Evolutionary conservation across 2,797 vertebrate species (phyloP).

Genomic region (Phrynocephalus vlangalii): DNA sequence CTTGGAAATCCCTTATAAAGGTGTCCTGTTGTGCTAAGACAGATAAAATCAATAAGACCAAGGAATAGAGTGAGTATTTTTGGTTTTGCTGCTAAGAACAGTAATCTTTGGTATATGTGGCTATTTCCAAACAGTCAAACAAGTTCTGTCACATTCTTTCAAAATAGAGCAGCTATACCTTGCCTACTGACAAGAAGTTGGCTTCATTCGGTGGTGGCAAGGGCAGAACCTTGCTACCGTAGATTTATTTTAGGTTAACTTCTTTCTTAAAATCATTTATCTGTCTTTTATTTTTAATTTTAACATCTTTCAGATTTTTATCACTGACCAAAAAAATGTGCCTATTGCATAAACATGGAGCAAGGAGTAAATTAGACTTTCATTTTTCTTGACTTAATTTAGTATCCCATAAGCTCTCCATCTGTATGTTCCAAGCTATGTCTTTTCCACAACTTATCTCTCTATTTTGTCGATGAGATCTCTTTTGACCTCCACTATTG

Average conservation of each 20-base stretch:
- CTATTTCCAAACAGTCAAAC: background rate
- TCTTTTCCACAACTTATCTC: constrained; percentile 51
- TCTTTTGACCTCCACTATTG: constrained; percentile 40
- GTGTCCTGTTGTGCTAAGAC: too few species aligned
- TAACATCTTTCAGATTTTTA: constrained; percentile 52
- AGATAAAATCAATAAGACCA: too few species aligned
- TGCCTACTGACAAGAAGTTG: background rate
- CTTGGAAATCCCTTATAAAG: too few species aligned
- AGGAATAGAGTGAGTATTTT: too few species aligned
- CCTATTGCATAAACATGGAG: constrained; percentile 60
- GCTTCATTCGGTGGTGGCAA: background rate
- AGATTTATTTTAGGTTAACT: constrained; percentile 16
- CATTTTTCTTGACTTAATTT: constrained; percentile 69
- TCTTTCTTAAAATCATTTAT: constrained; percentile 55
- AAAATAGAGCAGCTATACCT: background rate
- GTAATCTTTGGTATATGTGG: background rate
- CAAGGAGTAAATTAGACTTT: constrained; percentile 70
- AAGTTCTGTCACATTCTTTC: background rate
- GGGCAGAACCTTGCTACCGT: background rate
- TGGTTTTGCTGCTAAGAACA: background rate
- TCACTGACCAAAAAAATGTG: constrained; percentile 61
- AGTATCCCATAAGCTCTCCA: constrained; percentile 59
- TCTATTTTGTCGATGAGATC: constrained; percentile 43
- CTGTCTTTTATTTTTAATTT: constrained; percentile 57
- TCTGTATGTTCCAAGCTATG: constrained; percentile 51